Evolutionary conservation across 2,888 invertebrate genomes (phyloP).

Genomic region (Cheilosia soror): DNA sequence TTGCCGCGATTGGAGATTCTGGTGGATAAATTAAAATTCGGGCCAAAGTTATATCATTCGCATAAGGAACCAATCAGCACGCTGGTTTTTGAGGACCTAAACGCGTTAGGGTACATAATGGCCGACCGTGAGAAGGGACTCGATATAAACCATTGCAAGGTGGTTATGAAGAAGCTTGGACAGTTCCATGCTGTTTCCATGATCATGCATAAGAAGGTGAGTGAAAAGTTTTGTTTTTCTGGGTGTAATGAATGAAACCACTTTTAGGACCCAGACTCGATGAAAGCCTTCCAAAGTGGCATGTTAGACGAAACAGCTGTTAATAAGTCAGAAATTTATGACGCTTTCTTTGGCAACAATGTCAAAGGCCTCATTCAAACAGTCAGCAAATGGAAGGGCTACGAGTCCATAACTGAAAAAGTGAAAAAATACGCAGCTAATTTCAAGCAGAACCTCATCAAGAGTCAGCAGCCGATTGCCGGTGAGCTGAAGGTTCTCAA

Average conservation of each 20-base stretch:
- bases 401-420: slow-evolving; percentile 82
- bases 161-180: slow-evolving; percentile 85
- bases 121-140: slow-evolving; percentile 85
- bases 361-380: slow-evolving; percentile 77
- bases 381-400: slow-evolving; percentile 83
- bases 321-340: neutral
- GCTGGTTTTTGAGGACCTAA: slow-evolving; percentile 81
- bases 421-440: slow-evolving; percentile 78
- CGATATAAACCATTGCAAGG: slow-evolving; percentile 83
- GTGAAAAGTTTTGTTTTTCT: neutral
- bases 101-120: slow-evolving; percentile 84
- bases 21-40: slow-evolving; percentile 76
- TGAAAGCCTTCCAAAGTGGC: slow-evolving; percentile 77
- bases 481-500: slow-evolving; percentile 83
- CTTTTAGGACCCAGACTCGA: slow-evolving; percentile 77
- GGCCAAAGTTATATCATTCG: slow-evolving; percentile 71
- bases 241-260: neutral
- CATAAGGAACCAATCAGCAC: slow-evolving; percentile 58
- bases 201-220: slow-evolving; percentile 84
- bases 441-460: slow-evolving; percentile 76
- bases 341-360: neutral
- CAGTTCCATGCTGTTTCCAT: slow-evolving; percentile 86
- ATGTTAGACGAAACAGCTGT: slow-evolving; percentile 76
- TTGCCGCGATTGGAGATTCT: slow-evolving; percentile 81
- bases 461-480: slow-evolving; percentile 77